Base-by-base conservation (phyloP, 1,140 invertebrate species). In the Euschistus heros region DNA sequence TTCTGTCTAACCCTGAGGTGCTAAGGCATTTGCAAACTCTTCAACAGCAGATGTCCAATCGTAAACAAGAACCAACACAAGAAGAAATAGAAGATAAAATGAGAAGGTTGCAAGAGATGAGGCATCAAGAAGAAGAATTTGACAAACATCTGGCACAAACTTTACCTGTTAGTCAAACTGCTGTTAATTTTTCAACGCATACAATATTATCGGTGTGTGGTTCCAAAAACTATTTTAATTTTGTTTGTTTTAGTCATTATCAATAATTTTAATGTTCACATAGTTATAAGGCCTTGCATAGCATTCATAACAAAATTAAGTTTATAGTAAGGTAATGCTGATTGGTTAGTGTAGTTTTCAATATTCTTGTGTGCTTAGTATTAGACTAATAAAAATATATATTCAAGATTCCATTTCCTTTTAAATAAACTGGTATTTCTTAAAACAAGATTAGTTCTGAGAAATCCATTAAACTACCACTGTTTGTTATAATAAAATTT, bases 61-160 rank as follows among this genome's bases (percentile, higher is more conserved):
- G 73, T 60, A 77, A 78, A 67, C 70, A 71, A 62, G 69, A 71
- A 24, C 20, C 47, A 4, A 20, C 47, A 5, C 79, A 83, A 67
- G 76, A 78, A 2, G 84, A 86, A 68, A 81, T 84, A 71, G 86
- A 89, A 70, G 85, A 86, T 65, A 84, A 86, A 71, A 80, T 86
- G 75, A 76, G 83, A 6, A 85, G 85, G 72, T 69, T 85, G 59
- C 83, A 84, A 64, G 84, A 86, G 73, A 82, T 87, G 80, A 86
- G 85, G 66, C 82, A 86, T 69, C 85, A 86, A 67, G 87, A 88
- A 70, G 85, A 88, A 59, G 86, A 89, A 70, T 87, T 90, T 75
- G 86, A 90, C 72, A 86, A 87, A 72, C 86, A 89, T 74, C 76
- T 87, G 54, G 86, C 86, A 67, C 82, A 84, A 75, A 84, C 83